phyloP scores from a whole-genome alignment of 2,113 vertebrate species.

The Ahaetulla prasina region DNA sequence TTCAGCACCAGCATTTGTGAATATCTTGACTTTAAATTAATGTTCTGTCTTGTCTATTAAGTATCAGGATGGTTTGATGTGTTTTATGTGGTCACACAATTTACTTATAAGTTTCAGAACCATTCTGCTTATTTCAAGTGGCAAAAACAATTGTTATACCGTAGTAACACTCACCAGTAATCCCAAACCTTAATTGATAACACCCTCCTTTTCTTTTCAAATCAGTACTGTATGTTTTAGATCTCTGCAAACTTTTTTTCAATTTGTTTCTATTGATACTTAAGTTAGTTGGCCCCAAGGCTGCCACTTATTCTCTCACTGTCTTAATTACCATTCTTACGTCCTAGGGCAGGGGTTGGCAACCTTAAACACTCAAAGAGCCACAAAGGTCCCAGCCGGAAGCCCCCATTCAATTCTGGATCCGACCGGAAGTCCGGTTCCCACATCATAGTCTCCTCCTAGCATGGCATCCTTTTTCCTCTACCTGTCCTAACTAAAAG shows the following conservation, averaged over 20 bases:
- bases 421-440: no score
- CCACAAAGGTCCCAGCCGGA: no score
- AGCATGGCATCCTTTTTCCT: no score
- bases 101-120: constrained; percentile 16
- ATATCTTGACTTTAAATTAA: constrained; percentile 46
- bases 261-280: constrained; percentile 34
- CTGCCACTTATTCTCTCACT: background rate
- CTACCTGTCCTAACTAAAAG: no score
- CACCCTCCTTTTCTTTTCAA: background rate
- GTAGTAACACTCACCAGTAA: background rate
- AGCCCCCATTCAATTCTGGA: no score
- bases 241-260: constrained; percentile 49
- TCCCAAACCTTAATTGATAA: background rate
- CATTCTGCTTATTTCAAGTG: constrained; percentile 2
- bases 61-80: constrained; percentile 50
- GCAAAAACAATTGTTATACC: background rate
- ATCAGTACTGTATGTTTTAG: constrained; percentile 20
- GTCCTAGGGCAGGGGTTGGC: no score
- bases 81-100: background rate
- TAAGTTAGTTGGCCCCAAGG: constrained; percentile 31
- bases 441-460: no score
- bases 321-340: background rate
- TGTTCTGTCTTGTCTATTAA: constrained; percentile 56
- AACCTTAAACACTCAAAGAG: no score
- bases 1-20: constrained; percentile 38